These are phyloP conservation scores for Eubucco bourcierii DNA, from an alignment of 2,113 vertebrate species.

Conservation along the genomic window DNA sequence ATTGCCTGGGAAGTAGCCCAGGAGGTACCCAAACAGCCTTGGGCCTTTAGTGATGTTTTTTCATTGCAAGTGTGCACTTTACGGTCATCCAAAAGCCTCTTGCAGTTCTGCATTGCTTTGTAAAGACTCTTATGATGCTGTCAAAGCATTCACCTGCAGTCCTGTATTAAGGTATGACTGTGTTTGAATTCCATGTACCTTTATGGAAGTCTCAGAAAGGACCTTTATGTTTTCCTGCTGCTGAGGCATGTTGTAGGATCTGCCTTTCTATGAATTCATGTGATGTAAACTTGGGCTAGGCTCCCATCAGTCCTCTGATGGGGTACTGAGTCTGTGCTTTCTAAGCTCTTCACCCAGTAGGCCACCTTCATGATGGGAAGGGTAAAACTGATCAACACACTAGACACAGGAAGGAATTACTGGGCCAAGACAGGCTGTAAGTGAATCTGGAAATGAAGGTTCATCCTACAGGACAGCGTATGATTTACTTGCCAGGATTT, in stretches of 20 bases:
- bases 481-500: background rate
- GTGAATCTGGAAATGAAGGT: background rate
- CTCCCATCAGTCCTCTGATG: background rate
- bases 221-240: background rate
- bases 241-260: background rate
- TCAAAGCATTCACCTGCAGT: background rate
- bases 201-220: background rate
- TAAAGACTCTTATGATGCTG: background rate
- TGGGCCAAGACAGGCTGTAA: background rate
- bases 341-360: background rate
- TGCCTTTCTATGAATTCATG: accelerated
- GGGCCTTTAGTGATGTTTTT: background rate
- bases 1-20: background rate
- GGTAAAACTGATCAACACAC: background rate
- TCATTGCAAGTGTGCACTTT: accelerated
- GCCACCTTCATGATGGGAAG: background rate
- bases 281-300: background rate
- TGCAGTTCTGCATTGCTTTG: background rate
- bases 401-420: background rate
- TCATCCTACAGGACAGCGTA: background rate
- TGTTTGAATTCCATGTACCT: background rate
- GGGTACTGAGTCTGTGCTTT: accelerated
- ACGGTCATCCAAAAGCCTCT: background rate
- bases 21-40: background rate
- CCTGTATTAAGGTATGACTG: too few species aligned